Conservation (phyloP, 2,888 invertebrate species). For the Metellina segmentata region DNA sequence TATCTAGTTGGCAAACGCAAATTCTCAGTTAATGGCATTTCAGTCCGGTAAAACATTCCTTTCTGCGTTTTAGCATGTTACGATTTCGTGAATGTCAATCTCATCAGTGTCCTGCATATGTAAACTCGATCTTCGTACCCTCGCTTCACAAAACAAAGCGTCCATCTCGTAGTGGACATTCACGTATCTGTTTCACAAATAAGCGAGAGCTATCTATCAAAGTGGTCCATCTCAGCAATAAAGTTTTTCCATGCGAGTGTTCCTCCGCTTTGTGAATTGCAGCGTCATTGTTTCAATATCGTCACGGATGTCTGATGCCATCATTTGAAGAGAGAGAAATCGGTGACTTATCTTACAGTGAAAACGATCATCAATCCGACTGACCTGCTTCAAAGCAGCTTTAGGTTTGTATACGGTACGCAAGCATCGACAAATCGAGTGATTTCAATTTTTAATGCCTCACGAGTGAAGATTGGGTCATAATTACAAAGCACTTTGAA, state of each 20-base stretch:
- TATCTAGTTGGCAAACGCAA: background rate
- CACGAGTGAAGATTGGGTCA: no score
- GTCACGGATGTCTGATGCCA: constrained; percentile 14
- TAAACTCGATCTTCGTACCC: background rate
- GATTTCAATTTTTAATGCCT: no score
- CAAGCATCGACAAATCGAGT: no score
- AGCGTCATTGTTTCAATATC: constrained; percentile 31
- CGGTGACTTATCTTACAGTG: constrained; percentile 20
- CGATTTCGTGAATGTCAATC: background rate
- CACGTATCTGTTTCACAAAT: background rate
- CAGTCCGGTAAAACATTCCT: background rate
- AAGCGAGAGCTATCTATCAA: constrained; percentile 13
- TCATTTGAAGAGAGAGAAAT: background rate
- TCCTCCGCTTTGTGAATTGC: background rate
- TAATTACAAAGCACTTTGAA: no score
- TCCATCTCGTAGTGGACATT: background rate
- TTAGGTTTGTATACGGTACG: background rate
- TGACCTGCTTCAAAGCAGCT: constrained; percentile 15
- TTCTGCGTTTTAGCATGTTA: background rate
- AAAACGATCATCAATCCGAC: constrained; percentile 18
- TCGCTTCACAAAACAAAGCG: background rate
- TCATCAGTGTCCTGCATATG: background rate
- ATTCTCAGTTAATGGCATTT: background rate
- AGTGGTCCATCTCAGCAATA: constrained; percentile 20
- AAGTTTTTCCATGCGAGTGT: background rate